These are phyloP conservation scores for Mungos mungo DNA, from an alignment of 2,113 vertebrate species.

Conservation along the genomic window DNA sequence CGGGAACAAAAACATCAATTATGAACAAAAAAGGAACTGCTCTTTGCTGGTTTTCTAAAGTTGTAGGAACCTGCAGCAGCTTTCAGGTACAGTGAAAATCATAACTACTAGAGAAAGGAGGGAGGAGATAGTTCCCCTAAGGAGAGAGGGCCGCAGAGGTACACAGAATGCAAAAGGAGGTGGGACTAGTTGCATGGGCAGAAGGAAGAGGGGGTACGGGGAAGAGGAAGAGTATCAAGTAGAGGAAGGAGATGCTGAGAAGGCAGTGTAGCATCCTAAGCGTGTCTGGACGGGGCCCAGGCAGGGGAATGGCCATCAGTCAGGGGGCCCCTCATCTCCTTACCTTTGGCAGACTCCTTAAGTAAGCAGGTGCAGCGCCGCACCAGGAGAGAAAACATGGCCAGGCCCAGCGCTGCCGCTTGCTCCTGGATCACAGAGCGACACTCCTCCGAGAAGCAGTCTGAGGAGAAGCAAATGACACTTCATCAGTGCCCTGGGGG, in stretches of 20 bases:
- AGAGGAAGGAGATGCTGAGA: background rate
- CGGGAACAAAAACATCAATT: conserved; percentile 17
- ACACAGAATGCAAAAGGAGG: background rate
- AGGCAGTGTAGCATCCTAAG: background rate
- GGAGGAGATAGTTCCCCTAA: background rate
- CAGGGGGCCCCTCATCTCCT: conserved; percentile 46
- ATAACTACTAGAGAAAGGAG: conserved; percentile 8
- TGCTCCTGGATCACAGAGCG: conserved; percentile 95
- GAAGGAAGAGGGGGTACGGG: background rate
- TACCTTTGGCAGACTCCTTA: conserved; percentile 89
- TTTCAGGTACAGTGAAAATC: conserved; percentile 1
- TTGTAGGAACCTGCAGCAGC: background rate
- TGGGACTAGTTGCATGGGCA: background rate
- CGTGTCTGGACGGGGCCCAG: background rate
- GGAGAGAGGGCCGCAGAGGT: background rate
- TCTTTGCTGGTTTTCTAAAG: conserved; percentile 4
- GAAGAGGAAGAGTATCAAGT: background rate
- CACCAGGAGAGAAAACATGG: conserved; percentile 95
- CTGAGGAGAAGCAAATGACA: conserved; percentile 76
- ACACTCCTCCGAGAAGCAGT: conserved; percentile 86
- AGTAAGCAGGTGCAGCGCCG: conserved; percentile 93
- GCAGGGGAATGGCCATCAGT: background rate
- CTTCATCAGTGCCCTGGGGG: background rate
- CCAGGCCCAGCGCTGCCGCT: conserved; percentile 91
- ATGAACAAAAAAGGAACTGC: conserved; percentile 20